phyloP scores from a whole-genome alignment of 2,113 vertebrate genomes.

The Trachemys scripta region DNA sequence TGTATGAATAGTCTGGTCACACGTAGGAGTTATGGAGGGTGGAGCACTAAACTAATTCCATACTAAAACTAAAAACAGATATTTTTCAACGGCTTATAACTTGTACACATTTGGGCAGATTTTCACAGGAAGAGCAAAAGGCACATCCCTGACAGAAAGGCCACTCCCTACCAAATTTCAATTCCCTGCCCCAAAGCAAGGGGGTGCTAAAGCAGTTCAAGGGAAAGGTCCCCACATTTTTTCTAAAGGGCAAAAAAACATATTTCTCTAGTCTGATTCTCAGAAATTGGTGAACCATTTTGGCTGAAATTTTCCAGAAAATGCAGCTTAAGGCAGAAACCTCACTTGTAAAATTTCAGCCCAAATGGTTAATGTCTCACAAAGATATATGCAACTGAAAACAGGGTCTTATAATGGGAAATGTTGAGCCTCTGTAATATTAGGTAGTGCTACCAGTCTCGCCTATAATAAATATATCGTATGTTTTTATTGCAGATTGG shows the following conservation, averaged over 20 bases:
- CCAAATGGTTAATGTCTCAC: background rate
- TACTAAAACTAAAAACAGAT: background rate
- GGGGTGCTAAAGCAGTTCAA: background rate
- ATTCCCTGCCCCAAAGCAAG: background rate
- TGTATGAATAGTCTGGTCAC: background rate
- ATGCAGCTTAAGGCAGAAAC: background rate
- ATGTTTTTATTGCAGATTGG: constrained; percentile 85
- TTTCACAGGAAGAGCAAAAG: background rate
- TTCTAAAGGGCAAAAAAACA: background rate
- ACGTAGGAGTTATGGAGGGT: background rate
- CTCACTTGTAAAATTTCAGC: background rate
- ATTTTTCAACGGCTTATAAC: background rate
- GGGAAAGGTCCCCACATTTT: background rate
- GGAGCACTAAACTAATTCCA: background rate
- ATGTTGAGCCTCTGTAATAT: background rate
- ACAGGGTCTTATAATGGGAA: background rate
- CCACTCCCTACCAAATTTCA: background rate
- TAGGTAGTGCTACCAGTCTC: background rate
- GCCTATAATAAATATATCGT: background rate
- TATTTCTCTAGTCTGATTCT: background rate
- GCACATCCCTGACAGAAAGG: background rate
- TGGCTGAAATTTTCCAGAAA: background rate
- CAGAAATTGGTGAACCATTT: background rate
- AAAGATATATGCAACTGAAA: background rate
- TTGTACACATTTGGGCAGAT: background rate